A percentile compares a stretch with the other conserved stretches of the same genome.
Evolutionary conservation across 2,888 invertebrate species (phyloP).

Genomic region (Phytoseiulus persimilis): DNA sequence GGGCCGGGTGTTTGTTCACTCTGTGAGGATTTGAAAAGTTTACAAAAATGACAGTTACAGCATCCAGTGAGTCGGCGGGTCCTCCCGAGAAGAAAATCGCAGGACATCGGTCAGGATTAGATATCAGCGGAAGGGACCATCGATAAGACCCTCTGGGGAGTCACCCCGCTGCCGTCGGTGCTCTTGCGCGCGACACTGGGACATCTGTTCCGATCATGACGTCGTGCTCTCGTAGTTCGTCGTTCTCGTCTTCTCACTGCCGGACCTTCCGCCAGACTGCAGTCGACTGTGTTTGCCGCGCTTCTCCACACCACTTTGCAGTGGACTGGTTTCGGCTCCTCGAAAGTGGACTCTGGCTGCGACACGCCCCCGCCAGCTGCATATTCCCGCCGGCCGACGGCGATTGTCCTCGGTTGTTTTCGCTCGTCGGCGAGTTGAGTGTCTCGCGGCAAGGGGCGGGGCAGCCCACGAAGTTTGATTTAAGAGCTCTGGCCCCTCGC

Average conservation of each 20-base stretch:
- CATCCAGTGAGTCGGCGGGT: neutral
- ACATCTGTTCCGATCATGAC: conserved; percentile 5
- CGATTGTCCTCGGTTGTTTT: neutral
- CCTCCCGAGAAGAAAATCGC: conserved; percentile 8
- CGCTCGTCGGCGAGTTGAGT: neutral
- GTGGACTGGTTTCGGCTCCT: neutral
- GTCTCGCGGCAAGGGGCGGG: neutral
- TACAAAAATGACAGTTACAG: neutral
- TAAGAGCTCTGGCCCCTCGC: neutral
- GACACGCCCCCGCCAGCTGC: neutral
- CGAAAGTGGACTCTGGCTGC: neutral
- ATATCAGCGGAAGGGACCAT: conserved; percentile 23
- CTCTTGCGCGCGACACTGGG: neutral
- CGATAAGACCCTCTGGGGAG: conserved; percentile 20
- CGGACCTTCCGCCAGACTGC: neutral
- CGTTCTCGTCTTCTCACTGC: neutral
- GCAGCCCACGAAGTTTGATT: neutral
- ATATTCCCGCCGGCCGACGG: neutral
- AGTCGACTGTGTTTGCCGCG: neutral
- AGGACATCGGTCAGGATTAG: conserved; percentile 35
- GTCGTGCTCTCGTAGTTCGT: neutral
- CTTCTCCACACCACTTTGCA: neutral
- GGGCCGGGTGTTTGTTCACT: neutral
- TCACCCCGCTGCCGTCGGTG: neutral
- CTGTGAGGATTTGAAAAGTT: neutral